Percentiles rank a stretch among this genome's conserved stretches.
Evolutionary conservation across 2,113 vertebrate genomes (phyloP).

Genomic region (Erinaceus europaeus): DNA sequence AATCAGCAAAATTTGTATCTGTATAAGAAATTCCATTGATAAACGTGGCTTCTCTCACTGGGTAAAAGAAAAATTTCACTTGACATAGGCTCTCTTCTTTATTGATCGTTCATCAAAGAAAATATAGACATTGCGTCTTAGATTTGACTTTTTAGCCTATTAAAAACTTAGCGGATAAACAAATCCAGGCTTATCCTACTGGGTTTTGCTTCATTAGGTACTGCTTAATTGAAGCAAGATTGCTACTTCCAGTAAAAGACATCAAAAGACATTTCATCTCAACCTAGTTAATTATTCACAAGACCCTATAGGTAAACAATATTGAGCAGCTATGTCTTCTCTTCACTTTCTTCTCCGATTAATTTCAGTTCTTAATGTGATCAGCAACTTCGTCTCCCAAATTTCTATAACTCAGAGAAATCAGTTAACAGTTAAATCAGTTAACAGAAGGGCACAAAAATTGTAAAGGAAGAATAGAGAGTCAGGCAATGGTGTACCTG

Average conservation of each 20-base stretch:
- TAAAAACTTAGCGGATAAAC: neutral
- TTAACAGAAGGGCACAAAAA: neutral
- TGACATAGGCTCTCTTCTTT: conserved; percentile 67
- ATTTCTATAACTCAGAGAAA: neutral
- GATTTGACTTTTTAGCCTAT: conserved; percentile 30
- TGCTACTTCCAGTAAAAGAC: conserved; percentile 37
- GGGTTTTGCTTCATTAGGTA: neutral
- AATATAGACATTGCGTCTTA: conserved; percentile 63
- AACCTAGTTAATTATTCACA: conserved; percentile 44
- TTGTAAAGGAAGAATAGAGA: neutral
- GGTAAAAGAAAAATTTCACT: conserved; percentile 82
- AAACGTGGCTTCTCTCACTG: conserved; percentile 78
- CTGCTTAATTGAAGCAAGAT: conserved; percentile 32
- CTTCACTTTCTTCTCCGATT: conserved; percentile 7
- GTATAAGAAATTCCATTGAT: conserved; percentile 79
- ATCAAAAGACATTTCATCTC: conserved; percentile 55
- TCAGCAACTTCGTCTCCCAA: conserved; percentile 23
- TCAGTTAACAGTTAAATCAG: no score
- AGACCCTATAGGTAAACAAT: conserved; percentile 36
- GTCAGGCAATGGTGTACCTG: no score
- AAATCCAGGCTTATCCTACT: conserved; percentile 18
- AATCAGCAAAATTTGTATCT: conserved; percentile 59
- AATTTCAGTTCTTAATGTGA: conserved; percentile 18
- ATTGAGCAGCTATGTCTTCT: neutral
- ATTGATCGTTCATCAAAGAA: conserved; percentile 56